These are phyloP conservation scores for Thamnophis elegans DNA, from an alignment of 2,797 vertebrate genomes.

Conservation along the genomic window DNA sequence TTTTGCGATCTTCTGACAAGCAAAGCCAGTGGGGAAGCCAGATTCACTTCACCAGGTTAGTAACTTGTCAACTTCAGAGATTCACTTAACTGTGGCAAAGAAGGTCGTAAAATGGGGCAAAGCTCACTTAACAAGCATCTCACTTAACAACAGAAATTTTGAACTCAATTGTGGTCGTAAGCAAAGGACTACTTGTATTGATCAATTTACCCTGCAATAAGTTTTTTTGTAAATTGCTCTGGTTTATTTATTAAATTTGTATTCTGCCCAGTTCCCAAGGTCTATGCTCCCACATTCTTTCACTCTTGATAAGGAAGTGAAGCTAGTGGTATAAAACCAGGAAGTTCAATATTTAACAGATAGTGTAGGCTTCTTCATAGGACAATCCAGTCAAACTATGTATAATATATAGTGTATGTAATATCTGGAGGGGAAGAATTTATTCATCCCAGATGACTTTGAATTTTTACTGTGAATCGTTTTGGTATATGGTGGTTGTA, in stretches of 20 bases:
- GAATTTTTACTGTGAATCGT: background rate
- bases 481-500: background rate
- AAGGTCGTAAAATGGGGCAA: background rate
- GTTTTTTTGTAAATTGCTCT: background rate
- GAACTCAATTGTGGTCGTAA: background rate
- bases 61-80: background rate
- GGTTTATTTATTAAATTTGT: background rate
- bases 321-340: background rate
- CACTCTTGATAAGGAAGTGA: background rate
- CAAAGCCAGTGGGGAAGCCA: background rate
- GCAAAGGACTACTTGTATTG: background rate
- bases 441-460: background rate
- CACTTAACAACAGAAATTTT: background rate
- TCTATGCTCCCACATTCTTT: background rate
- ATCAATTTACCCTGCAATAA: background rate
- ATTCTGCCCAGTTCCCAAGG: background rate
- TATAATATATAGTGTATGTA: background rate
- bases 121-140: background rate
- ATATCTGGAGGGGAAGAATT: background rate
- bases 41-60: background rate
- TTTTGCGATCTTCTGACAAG: background rate
- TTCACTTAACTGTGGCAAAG: background rate
- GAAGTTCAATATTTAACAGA: background rate
- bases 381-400: background rate
- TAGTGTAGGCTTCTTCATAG: background rate